Evolutionary conservation across 2,113 vertebrate species (phyloP).

Genomic region (Columba janthina): DNA sequence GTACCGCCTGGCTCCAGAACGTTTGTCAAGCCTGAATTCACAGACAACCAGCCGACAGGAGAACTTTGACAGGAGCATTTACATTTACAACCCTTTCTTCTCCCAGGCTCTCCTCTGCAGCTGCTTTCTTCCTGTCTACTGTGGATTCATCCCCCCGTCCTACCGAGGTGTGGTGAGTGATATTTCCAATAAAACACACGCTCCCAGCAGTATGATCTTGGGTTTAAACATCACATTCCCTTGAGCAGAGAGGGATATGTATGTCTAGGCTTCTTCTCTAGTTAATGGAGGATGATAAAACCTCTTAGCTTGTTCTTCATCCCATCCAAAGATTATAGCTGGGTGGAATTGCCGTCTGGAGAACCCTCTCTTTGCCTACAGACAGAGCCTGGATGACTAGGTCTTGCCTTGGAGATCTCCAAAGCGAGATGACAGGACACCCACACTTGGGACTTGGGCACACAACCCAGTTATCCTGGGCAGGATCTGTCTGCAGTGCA

Average conservation of each 20-base stretch:
- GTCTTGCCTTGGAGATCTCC: background rate
- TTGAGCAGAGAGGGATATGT: background rate
- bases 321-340: background rate
- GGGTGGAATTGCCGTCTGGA: background rate
- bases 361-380: background rate
- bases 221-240: background rate
- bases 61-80: background rate
- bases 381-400: background rate
- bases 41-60: background rate
- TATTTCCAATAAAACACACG: rapidly evolving
- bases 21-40: background rate
- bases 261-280: background rate
- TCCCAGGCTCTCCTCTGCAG: constrained; percentile 88
- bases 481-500: background rate
- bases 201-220: background rate
- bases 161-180: constrained; percentile 79
- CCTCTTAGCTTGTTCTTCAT: background rate
- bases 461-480: rapidly evolving
- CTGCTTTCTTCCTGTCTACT: constrained; percentile 90
- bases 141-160: constrained; percentile 83
- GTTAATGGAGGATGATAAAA: background rate
- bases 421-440: background rate
- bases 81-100: background rate
- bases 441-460: background rate
- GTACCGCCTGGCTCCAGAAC: background rate